Conservation (phyloP, 2,888 invertebrate genomes). For the Yponomeuta cagnagella region DNA sequence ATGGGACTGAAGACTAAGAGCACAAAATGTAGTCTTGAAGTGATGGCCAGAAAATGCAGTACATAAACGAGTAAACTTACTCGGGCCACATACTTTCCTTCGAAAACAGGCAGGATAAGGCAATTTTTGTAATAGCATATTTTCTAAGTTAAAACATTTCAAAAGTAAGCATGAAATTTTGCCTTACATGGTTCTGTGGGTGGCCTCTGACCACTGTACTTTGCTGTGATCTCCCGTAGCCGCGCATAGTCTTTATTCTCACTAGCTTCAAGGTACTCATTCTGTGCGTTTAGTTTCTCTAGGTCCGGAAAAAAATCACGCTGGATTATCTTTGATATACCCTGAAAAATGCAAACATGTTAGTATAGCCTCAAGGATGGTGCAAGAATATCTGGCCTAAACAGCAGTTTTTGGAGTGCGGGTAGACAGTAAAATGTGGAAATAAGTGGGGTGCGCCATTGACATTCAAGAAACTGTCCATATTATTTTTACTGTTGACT, state of each 20-base stretch:
- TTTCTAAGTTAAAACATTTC: background rate
- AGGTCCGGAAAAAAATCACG: conserved; percentile 98
- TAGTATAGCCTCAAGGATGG: background rate
- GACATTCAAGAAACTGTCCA: too few relatives aligned
- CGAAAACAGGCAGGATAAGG: too few relatives aligned
- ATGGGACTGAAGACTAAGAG: too few relatives aligned
- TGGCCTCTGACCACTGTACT: conserved; percentile 84
- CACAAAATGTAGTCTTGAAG: too few relatives aligned
- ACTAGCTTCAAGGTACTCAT: conserved; percentile 93
- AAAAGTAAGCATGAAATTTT: too few relatives aligned
- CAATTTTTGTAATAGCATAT: background rate
- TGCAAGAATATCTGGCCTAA: background rate
- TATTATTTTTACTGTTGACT: background rate
- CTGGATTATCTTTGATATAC: conserved; percentile 95
- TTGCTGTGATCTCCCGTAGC: conserved; percentile 89
- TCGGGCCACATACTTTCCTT: too few relatives aligned
- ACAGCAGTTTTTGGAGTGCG: background rate
- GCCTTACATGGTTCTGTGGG: conserved; percentile 78
- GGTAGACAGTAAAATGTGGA: conserved; percentile 2
- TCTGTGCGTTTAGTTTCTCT: conserved; percentile 92
- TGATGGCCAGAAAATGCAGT: too few relatives aligned
- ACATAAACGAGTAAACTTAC: too few relatives aligned
- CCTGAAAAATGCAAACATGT: conserved; percentile 58
- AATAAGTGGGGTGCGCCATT: background rate
- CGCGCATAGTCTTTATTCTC: conserved; percentile 92